A percentile compares a stretch with the other conserved stretches of the same genome.
These are phyloP conservation scores for Jordanella pulchra DNA, from an alignment of 2,797 vertebrate species.

Conservation along the genomic window DNA sequence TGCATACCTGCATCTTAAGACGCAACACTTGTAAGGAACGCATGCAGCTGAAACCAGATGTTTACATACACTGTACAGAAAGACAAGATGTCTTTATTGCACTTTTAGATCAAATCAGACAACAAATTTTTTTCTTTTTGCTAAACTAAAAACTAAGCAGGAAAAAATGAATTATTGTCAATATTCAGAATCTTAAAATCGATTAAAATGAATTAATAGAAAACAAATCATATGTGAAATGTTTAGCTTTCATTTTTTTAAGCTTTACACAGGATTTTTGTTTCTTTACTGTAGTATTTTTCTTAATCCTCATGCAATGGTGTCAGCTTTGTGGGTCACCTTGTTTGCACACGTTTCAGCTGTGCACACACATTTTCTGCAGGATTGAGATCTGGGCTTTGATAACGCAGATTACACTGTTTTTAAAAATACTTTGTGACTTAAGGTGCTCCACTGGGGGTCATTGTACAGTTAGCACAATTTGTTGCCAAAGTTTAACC, in stretches of 20 bases:
- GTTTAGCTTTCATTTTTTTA: not conserved
- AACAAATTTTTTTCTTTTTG: not conserved
- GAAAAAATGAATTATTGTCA: no score
- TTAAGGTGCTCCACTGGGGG: no score
- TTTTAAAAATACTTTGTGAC: not conserved
- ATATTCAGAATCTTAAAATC: not conserved
- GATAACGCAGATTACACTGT: no score
- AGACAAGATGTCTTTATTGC: not conserved
- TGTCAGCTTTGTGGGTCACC: not conserved
- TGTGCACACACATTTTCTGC: not conserved
- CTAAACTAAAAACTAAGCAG: no score
- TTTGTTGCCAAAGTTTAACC: not conserved
- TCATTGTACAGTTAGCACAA: not conserved
- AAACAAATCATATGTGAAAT: no score
- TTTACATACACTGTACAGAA: not conserved
- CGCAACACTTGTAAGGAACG: not conserved
- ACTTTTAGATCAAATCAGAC: not conserved
- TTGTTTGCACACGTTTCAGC: not conserved
- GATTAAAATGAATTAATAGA: no score
- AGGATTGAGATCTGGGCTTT: not conserved
- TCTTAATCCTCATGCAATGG: no score
- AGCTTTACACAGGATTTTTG: not conserved
- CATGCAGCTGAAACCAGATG: not conserved
- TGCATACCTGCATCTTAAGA: not conserved
- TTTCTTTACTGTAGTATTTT: no score